These are phyloP conservation scores for Brachionus manjavacas DNA, from an alignment of 1,140 invertebrate species.

Conservation along the genomic window DNA sequence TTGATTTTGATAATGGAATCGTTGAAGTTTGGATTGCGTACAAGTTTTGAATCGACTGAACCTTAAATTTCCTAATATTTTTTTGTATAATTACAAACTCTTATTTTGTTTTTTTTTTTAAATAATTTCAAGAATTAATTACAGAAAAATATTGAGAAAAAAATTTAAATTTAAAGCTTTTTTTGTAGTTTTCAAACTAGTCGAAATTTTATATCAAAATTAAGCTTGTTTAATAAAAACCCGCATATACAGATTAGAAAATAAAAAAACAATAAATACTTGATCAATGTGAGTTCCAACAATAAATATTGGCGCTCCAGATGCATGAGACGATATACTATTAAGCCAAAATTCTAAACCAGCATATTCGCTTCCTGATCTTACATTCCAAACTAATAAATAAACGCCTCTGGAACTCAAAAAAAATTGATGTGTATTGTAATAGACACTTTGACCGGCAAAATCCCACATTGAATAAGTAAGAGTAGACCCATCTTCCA, in stretches of 20 bases:
- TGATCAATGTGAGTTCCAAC: slow-evolving; percentile 21
- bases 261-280: not conserved
- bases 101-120: no score
- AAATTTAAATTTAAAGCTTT: no score
- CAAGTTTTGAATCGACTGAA: no score
- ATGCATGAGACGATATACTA: slow-evolving; percentile 50
- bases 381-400: slow-evolving; percentile 54
- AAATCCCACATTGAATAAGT: slow-evolving; percentile 54
- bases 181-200: no score
- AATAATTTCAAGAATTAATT: no score
- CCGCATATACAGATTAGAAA: not conserved
- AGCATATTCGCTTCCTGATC: slow-evolving; percentile 54
- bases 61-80: no score
- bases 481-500: slow-evolving; percentile 40
- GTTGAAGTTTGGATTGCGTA: no score
- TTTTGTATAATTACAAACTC: no score
- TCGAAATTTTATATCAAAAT: no score
- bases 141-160: no score
- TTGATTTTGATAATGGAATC: no score
- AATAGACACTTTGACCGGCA: slow-evolving; percentile 56
- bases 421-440: slow-evolving; percentile 58
- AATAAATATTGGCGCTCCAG: not conserved
- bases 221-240: no score
- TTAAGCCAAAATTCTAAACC: slow-evolving; percentile 57
- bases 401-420: slow-evolving; percentile 54